A percentile compares a stretch with the other conserved stretches of the same genome.
phyloP scores from a whole-genome alignment of 2,888 invertebrate species.

The Argynnis bischoffii region DNA sequence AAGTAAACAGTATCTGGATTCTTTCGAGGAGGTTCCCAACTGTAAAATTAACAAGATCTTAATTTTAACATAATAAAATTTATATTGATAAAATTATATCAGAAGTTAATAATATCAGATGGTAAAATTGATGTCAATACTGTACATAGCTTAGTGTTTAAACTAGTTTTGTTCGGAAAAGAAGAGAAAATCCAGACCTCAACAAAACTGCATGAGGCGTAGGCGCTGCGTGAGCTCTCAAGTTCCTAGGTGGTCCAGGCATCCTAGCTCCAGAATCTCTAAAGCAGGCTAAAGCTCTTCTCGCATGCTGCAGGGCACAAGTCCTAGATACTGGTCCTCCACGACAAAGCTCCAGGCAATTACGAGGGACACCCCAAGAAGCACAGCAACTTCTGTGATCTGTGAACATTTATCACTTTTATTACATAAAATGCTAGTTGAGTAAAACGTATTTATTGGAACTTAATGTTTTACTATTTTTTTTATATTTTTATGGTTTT shows the following conservation, averaged over 20 bases:
- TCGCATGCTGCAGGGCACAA: slow-evolving; percentile 88
- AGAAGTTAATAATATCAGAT: too few relatives aligned
- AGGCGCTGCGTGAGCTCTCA: slow-evolving; percentile 69
- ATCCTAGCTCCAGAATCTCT: slow-evolving; percentile 89
- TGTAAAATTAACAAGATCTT: slow-evolving; percentile 43
- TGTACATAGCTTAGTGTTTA: too few relatives aligned
- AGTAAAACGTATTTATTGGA: too few relatives aligned
- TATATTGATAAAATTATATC: neutral
- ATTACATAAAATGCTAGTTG: too few relatives aligned
- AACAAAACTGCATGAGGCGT: slow-evolving; percentile 67
- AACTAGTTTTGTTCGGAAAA: neutral
- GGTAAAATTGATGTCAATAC: too few relatives aligned
- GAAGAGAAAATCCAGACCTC: slow-evolving; percentile 51
- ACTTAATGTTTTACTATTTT: too few relatives aligned
- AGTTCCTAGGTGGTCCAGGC: slow-evolving; percentile 87
- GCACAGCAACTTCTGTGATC: slow-evolving; percentile 94
- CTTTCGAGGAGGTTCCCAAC: slow-evolving; percentile 91
- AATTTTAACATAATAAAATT: neutral
- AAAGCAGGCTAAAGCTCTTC: slow-evolving; percentile 91
- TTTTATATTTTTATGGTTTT: too few relatives aligned
- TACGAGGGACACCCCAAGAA: slow-evolving; percentile 89
- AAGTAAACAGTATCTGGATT: slow-evolving; percentile 92
- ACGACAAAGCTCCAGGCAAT: slow-evolving; percentile 92
- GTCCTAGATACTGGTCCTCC: slow-evolving; percentile 87
- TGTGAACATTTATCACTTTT: slow-evolving; percentile 41